A percentile compares a stretch with the other conserved stretches of the same genome.
Evolutionary conservation across 1,140 invertebrate genomes (phyloP).

Genomic region (Lepidurus packardi): DNA sequence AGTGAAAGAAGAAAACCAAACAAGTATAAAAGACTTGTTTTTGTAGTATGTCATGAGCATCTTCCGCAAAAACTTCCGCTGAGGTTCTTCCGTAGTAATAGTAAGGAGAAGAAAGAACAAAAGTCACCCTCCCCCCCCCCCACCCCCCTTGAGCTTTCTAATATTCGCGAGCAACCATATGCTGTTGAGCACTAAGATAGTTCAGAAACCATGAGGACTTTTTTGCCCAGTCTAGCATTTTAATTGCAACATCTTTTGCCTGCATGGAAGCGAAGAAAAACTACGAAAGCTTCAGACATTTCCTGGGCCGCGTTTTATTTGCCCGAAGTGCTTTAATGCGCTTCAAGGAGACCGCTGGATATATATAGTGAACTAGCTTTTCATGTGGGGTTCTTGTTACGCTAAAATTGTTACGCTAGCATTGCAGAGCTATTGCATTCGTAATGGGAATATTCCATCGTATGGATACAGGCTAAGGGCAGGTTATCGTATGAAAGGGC

Average conservation of each 20-base stretch:
- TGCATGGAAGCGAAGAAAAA: too few relatives aligned
- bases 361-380: too few relatives aligned
- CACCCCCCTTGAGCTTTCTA: too few relatives aligned
- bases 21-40: conserved; percentile 11
- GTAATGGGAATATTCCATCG: background rate
- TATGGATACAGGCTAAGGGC: background rate
- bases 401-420: too few relatives aligned
- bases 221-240: background rate
- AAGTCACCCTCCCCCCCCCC: too few relatives aligned
- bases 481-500: background rate
- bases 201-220: background rate
- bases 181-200: background rate
- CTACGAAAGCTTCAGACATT: too few relatives aligned
- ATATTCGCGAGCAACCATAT: background rate
- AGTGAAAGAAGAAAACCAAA: background rate
- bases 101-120: too few relatives aligned
- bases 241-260: background rate
- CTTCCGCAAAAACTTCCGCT: background rate
- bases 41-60: background rate
- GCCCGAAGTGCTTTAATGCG: too few relatives aligned
- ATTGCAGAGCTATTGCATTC: too few relatives aligned
- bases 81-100: background rate
- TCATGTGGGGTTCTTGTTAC: too few relatives aligned
- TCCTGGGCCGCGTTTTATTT: too few relatives aligned
- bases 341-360: too few relatives aligned